Base-by-base conservation (phyloP, 2,888 invertebrate genomes). In the Electrophaes corylata region DNA sequence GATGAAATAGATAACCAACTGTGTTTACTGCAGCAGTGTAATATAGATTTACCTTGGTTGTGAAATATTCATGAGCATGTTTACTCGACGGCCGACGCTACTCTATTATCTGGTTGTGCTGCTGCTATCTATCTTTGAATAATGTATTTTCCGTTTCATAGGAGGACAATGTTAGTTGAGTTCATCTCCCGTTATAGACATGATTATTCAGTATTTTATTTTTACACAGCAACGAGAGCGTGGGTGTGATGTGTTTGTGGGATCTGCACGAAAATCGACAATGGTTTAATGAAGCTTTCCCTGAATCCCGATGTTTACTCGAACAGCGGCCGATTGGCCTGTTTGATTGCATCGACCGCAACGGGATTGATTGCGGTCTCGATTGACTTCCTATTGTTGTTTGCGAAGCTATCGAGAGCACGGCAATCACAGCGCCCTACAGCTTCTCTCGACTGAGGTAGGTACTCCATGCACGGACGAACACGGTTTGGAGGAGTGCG, bases 101-200 rank as follows among this genome's bases (percentile, higher is more conserved):
- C 23, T 47, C 35, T 39, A 51, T 47, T 47, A 57, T 52, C 43
- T 48, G 52, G 16, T 6, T 54, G 40, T 40, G 37, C 26, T 29
- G 26, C 26, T 29, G 47, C 23, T 43, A 52, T 47, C 41, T 56
- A 60, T 58, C 50, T 49, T 40, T 54, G 48, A 62, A 59, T 60
- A 61, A 54, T 60, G 40, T 50, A 57, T 61, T 57, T 62, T 50
- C 45, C 29, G 49, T 57, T 37, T 41, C 12, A 58, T 44, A 44
- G 45, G 48, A 59, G 59, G 56, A 64, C 50, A 58, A 29, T 40
- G 33, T 26, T 41, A 12, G 45, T 46, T 72, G 77, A 71, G 67
- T 71, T 79, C 80, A 78, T 71, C 71, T 68, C 65, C 68, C 52
- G 62, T 67, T 75, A 69, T 74, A 75, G 66, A 57, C 60, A 46